Percentiles rank a stretch among this genome's conserved stretches.
phyloP scores from a whole-genome alignment of 2,113 vertebrate species.

The Polypterus bichir region DNA sequence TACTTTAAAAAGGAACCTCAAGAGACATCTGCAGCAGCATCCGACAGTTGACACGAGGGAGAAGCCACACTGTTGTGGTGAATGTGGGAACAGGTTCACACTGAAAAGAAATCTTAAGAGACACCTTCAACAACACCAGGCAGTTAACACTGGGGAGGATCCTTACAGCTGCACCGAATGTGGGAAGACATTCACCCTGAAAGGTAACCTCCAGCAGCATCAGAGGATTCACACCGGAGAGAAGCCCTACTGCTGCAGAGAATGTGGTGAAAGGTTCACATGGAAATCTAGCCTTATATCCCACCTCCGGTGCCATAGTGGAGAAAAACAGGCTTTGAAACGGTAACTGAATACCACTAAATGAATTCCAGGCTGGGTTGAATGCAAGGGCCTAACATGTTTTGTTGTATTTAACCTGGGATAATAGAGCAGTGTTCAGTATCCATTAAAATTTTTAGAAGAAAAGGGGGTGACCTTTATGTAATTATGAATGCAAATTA shows the following conservation, averaged over 20 bases:
- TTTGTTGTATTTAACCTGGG: too few species aligned
- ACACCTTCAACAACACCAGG: background rate
- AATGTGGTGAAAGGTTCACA: too few species aligned
- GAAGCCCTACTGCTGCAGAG: background rate
- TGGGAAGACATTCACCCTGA: background rate
- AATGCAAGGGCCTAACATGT: too few species aligned
- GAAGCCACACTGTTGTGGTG: background rate
- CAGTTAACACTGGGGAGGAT: background rate
- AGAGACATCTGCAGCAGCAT: background rate
- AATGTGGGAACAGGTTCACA: background rate
- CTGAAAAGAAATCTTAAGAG: background rate
- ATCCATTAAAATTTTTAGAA: too few species aligned
- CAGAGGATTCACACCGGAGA: background rate
- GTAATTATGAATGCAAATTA: too few species aligned
- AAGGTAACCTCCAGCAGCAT: background rate
- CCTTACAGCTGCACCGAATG: background rate
- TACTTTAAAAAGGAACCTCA: slow-evolving; percentile 3
- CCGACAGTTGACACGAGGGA: background rate
- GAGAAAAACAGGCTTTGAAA: too few species aligned
- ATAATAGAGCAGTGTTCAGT: too few species aligned
- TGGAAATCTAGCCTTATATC: too few species aligned
- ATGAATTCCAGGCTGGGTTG: too few species aligned
- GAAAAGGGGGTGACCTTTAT: too few species aligned
- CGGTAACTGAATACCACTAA: too few species aligned
- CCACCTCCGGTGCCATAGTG: too few species aligned